These are phyloP conservation scores for Marronus borbonicus DNA, from an alignment of 2,888 invertebrate species.

Conservation along the genomic window DNA sequence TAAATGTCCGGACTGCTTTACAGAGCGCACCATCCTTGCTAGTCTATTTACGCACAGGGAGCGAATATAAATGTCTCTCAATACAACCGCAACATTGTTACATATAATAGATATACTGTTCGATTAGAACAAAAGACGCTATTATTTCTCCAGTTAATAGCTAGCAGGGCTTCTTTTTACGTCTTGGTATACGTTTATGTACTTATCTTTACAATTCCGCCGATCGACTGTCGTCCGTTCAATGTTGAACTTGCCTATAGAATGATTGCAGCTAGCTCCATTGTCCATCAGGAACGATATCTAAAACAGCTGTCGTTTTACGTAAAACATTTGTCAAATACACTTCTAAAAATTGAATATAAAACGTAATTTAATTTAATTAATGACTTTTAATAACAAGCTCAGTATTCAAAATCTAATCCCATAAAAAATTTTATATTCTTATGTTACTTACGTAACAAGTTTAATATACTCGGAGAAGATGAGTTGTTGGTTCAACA, in stretches of 20 bases:
- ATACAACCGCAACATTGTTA: constrained; percentile 40
- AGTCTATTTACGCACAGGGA: constrained; percentile 37
- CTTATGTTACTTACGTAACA: too few species aligned
- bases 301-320: too few species aligned
- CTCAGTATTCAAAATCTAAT: too few species aligned
- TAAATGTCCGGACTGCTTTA: constrained; percentile 27
- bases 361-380: too few species aligned
- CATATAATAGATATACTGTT: constrained; percentile 37
- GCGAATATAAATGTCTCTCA: constrained; percentile 38
- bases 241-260: neutral
- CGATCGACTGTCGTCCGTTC: constrained; percentile 1
- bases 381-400: too few species aligned
- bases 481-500: too few species aligned
- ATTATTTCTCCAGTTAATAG: constrained; percentile 31
- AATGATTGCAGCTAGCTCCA: neutral
- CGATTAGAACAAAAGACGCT: constrained; percentile 37
- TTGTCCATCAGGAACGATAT: neutral
- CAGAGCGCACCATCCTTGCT: constrained; percentile 4
- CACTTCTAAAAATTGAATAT: too few species aligned
- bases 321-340: too few species aligned
- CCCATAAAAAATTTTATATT: too few species aligned
- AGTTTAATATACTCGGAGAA: too few species aligned
- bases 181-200: constrained; percentile 3
- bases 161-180: constrained; percentile 20
- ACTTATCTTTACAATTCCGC: constrained; percentile 6